Base-by-base conservation (phyloP, 53 echinoderm and acorn worm genomes). In the Actinopyga echinites region DNA sequence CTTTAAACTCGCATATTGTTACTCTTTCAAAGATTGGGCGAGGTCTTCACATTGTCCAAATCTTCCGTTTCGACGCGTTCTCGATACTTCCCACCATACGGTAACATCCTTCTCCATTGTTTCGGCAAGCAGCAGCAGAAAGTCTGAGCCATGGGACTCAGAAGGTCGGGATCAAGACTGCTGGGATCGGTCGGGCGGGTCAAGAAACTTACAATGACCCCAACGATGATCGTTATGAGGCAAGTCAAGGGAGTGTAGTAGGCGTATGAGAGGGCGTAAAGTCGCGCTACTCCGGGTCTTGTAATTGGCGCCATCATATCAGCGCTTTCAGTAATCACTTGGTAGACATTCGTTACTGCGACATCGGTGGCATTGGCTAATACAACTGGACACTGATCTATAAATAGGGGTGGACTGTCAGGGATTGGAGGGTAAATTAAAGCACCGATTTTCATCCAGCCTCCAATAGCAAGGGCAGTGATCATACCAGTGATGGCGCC, bases 381-480 rank as follows among this genome's bases (percentile, higher is more conserved):
- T 21, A 4, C 25, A 11, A 22, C 34, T 5, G 81, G 38, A 29
- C 81, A 80, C 42, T 80, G 81, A 25, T 80, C 81, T 22, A 57
- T 35, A 17, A n/a, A 80, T 7, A 80, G 43, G 1, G 81, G 61
- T 21, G 81, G 81, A n/a, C 13, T 4, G n/a, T 80, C 42, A 3
- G 22, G 20, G 21, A 38, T 11, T 17, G 81, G 34, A 34, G 81
- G 81, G 22, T 60, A 61, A 20, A 61, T 38, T 11, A 80, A 29
- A 10, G 81, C 36, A 11, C 81, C 81, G 24, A 62, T 21, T 40
- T 80, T 80, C 40, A 80, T 21, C 81, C 81, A 80, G 28, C 58
- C 23, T 17, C 81, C 81, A 24, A 80, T 80, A 2, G 25, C 60
- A 20, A 80, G 37, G 22, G 81, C 81, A 22, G 60, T 19, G 30